phyloP scores from a whole-genome alignment of 1,140 invertebrate species.

The Latrodectus geometricus region DNA sequence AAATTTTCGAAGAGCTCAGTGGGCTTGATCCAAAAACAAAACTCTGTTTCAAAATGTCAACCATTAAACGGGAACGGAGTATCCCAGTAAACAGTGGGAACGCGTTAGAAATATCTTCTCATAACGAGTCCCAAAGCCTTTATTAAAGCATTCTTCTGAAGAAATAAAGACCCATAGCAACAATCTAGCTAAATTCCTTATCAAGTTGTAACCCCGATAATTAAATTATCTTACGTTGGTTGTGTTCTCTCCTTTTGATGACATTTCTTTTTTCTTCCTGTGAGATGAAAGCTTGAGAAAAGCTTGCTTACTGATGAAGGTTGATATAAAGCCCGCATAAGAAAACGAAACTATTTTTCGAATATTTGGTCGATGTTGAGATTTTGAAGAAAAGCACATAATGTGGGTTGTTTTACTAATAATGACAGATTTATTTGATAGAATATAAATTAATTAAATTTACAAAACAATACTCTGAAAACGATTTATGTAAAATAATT shows the following conservation, averaged over 20 bases:
- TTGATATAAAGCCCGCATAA: neutral
- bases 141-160: slow-evolving; percentile 30
- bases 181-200: slow-evolving; percentile 12
- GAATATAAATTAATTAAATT: too few relatives aligned
- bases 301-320: neutral
- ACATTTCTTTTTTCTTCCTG: neutral
- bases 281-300: neutral
- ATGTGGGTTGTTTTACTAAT: too few relatives aligned
- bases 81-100: neutral
- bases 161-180: slow-evolving; percentile 18
- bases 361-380: neutral
- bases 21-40: neutral
- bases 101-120: neutral
- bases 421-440: too few relatives aligned
- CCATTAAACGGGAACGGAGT: neutral
- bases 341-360: neutral
- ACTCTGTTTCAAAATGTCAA: neutral
- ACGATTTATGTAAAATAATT: too few relatives aligned
- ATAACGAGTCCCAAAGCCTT: slow-evolving; percentile 9
- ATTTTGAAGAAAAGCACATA: neutral
- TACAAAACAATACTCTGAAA: too few relatives aligned
- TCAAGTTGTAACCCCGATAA: slow-evolving; percentile 3
- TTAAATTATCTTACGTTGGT: slow-evolving; percentile 23
- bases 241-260: slow-evolving; percentile 4
- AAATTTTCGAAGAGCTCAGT: neutral